phyloP scores from a whole-genome alignment of 1,140 invertebrate genomes.

The Sinonovacula constricta region DNA sequence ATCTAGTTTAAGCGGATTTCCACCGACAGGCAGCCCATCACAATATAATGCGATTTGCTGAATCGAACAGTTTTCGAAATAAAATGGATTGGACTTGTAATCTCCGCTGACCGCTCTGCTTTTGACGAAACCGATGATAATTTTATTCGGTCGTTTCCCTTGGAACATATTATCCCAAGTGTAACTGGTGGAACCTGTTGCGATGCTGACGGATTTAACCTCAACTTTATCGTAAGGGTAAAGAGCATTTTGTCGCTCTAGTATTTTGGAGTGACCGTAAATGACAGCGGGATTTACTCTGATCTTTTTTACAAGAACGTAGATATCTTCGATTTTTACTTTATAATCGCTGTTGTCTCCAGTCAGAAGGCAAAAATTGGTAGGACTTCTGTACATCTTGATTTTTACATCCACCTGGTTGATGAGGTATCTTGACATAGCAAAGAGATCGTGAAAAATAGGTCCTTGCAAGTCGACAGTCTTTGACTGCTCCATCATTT shows the following conservation, averaged over 20 bases:
- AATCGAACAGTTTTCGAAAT: slow-evolving; percentile 23
- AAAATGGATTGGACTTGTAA: slow-evolving; percentile 4
- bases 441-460: slow-evolving; percentile 27
- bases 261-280: slow-evolving; percentile 17
- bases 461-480: slow-evolving; percentile 3
- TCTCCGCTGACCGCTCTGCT: background rate
- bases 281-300: slow-evolving; percentile 29
- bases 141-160: slow-evolving; percentile 5
- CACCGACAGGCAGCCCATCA: background rate
- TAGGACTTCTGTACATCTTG: slow-evolving; percentile 15
- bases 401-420: slow-evolving; percentile 25
- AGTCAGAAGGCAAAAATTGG: slow-evolving; percentile 1
- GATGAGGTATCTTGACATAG: slow-evolving; percentile 20
- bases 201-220: background rate
- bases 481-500: background rate
- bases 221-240: slow-evolving; percentile 15
- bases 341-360: slow-evolving; percentile 7
- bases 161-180: slow-evolving; percentile 15
- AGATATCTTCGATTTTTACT: slow-evolving; percentile 17
- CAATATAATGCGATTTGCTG: slow-evolving; percentile 13
- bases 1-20: slow-evolving; percentile 21
- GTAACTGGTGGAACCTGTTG: background rate
- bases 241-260: slow-evolving; percentile 13
- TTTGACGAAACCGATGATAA: slow-evolving; percentile 9
- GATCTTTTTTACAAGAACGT: slow-evolving; percentile 11